A percentile compares a stretch with the other conserved stretches of the same genome.
phyloP scores from a whole-genome alignment of 64 coral and sea anemone species.

The Acropora yongei region DNA sequence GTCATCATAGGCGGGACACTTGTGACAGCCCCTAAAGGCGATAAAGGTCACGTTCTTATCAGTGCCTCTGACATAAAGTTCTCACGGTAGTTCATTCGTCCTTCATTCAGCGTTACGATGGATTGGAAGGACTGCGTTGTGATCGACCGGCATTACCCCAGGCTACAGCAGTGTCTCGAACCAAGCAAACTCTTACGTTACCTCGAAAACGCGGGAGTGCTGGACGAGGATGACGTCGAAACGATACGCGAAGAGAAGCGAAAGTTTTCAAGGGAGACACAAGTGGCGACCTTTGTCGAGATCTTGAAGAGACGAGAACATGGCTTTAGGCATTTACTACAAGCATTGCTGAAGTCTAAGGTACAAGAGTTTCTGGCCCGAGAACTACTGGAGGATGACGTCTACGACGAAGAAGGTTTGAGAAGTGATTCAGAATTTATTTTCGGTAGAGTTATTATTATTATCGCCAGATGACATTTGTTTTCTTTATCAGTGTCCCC shows the following conservation, averaged over 20 bases:
- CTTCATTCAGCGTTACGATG: neutral
- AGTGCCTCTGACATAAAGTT: neutral
- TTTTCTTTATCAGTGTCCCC: neutral
- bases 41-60: neutral
- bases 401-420: slow-evolving; percentile 57
- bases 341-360: slow-evolving; percentile 34
- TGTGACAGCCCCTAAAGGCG: no score
- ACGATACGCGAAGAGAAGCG: slow-evolving; percentile 28
- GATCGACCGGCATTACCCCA: slow-evolving; percentile 29
- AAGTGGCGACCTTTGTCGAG: slow-evolving; percentile 45
- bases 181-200: slow-evolving; percentile 13
- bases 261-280: neutral
- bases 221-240: slow-evolving; percentile 37
- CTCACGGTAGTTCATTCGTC: neutral
- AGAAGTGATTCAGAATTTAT: no score
- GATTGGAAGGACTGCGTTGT: slow-evolving; percentile 1
- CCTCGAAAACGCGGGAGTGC: slow-evolving; percentile 1
- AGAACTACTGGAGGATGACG: slow-evolving; percentile 60
- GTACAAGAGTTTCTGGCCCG: slow-evolving; percentile 46
- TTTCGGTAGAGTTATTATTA: neutral
- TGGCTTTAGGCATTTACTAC: slow-evolving; percentile 47
- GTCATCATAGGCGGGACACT: no score
- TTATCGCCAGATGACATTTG: neutral
- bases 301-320: slow-evolving; percentile 41
- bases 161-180: slow-evolving; percentile 33